phyloP scores from a whole-genome alignment of 2,797 vertebrate species.

The Platyrinchus mystaceus region DNA sequence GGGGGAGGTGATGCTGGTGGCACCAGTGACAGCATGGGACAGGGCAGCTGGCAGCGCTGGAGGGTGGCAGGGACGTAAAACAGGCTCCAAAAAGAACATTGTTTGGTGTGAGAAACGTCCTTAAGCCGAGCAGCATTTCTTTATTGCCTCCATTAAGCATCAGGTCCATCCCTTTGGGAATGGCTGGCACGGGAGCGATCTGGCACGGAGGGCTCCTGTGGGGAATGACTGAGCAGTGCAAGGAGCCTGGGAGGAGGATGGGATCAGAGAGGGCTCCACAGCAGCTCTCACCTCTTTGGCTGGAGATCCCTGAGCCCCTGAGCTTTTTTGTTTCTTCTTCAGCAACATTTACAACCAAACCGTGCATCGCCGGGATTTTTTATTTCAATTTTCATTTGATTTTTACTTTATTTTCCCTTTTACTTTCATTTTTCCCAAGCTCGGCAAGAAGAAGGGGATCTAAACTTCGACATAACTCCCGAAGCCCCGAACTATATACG shows the following conservation, averaged over 20 bases:
- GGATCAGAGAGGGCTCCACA: fast-evolving
- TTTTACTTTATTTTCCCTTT: neutral
- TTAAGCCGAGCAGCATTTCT: fast-evolving
- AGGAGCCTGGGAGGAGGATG: neutral
- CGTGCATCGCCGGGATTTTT: fast-evolving
- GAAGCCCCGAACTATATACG: fast-evolving
- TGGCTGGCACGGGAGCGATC: neutral
- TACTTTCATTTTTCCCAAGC: fast-evolving
- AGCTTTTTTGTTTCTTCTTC: neutral
- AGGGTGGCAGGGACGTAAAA: neutral
- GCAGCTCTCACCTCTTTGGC: neutral
- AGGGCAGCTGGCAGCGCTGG: neutral
- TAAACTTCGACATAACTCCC: neutral
- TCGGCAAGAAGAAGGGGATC: neutral
- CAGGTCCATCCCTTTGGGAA: neutral
- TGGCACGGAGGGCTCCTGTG: fast-evolving
- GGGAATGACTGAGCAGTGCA: neutral
- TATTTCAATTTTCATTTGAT: fast-evolving
- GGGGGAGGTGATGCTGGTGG: neutral
- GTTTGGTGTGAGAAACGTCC: fast-evolving
- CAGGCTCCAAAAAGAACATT: neutral
- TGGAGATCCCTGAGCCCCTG: neutral
- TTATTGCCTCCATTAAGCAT: neutral
- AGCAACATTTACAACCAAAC: neutral
- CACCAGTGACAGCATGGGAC: neutral